Evolutionary conservation across 2,113 vertebrate species (phyloP).

Genomic region (Vombatus ursinus): DNA sequence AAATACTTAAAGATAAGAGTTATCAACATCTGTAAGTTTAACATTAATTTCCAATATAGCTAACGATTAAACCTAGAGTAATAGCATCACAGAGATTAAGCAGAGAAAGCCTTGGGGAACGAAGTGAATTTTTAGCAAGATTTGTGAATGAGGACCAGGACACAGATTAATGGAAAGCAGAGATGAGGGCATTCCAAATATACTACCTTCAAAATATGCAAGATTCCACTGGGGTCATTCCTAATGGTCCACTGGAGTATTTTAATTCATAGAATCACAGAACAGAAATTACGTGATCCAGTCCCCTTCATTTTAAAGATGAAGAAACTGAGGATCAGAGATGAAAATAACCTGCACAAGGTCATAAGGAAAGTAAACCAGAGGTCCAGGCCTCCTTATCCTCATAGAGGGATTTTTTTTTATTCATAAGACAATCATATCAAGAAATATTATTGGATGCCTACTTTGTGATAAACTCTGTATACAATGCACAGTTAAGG

Average conservation of each 20-base stretch:
- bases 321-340: not conserved
- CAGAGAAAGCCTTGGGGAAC: not conserved
- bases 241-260: not conserved
- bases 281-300: not conserved
- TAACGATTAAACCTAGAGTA: not conserved
- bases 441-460: not conserved
- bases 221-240: not conserved
- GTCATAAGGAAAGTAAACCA: not conserved
- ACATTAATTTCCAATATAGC: not conserved
- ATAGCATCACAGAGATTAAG: not conserved
- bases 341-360: not conserved
- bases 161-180: not conserved
- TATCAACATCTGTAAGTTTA: not conserved
- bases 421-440: not conserved
- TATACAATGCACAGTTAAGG: not conserved
- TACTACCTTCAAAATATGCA: not conserved
- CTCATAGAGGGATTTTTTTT: not conserved
- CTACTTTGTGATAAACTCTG: not conserved
- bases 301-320: not conserved
- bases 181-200: not conserved
- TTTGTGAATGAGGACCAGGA: not conserved
- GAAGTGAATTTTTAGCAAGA: not conserved
- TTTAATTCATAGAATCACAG: not conserved
- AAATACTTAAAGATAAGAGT: not conserved
- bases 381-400: not conserved